phyloP scores from a whole-genome alignment of 1,140 invertebrate genomes.

The Patella vulgata region DNA sequence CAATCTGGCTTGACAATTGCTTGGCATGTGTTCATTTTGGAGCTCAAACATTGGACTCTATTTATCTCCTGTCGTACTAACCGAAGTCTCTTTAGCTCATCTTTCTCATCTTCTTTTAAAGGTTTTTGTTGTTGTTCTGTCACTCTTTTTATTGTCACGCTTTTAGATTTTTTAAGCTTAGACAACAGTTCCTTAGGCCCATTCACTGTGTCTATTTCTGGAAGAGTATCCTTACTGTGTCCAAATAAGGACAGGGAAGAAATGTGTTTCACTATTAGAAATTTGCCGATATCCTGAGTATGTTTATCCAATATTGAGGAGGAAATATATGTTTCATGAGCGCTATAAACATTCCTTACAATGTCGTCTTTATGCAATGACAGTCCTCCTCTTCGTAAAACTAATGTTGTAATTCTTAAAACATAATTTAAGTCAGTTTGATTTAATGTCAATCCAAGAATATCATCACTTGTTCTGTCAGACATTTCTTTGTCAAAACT shows the following conservation, averaged over 20 bases:
- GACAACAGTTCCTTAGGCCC: conserved; percentile 12
- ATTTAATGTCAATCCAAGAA: too few relatives aligned
- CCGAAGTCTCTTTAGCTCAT: conserved; percentile 12
- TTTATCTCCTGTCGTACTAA: conserved; percentile 10
- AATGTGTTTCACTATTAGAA: conserved; percentile 11
- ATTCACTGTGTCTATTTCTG: conserved; percentile 8
- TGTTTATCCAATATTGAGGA: too few relatives aligned
- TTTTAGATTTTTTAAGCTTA: conserved; percentile 17
- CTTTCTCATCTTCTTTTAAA: conserved; percentile 9
- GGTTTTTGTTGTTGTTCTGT: conserved; percentile 3
- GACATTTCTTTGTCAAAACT: too few relatives aligned
- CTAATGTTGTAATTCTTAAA: too few relatives aligned
- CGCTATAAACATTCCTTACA: too few relatives aligned
- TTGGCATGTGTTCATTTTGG: conserved; percentile 24
- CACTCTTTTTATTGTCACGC: conserved; percentile 15
- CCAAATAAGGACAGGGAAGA: conserved; percentile 1
- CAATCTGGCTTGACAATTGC: conserved; percentile 29
- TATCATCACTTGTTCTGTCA: too few relatives aligned
- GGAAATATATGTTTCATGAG: too few relatives aligned
- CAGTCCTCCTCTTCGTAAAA: too few relatives aligned
- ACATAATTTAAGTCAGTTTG: too few relatives aligned
- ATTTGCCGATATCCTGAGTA: conserved; percentile 18
- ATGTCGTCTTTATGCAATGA: too few relatives aligned
- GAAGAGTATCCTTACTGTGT: neutral
- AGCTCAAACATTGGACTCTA: conserved; percentile 10